Conservation (phyloP, 2,797 vertebrate genomes). For the Protosalanx chinensis region DNA sequence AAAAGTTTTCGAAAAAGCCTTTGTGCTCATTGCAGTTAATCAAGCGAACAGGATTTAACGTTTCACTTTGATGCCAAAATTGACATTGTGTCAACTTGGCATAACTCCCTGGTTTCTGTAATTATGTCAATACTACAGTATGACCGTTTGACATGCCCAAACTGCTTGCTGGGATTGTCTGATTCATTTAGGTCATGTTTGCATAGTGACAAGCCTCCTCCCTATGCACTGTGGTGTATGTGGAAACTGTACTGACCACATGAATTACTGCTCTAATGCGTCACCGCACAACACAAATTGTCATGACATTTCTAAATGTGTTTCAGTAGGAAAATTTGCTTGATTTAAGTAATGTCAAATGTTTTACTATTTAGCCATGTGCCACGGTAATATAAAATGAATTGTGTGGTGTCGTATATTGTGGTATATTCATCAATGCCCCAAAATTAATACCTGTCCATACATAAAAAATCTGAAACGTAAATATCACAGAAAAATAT, state of each 20-base stretch:
- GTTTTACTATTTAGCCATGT: background rate
- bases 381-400: background rate
- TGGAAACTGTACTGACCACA: too few species aligned
- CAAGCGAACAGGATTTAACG: too few species aligned
- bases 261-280: background rate
- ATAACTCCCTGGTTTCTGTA: background rate
- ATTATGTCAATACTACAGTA: background rate
- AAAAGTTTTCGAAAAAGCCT: too few species aligned
- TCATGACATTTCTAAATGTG: background rate
- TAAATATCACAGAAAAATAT: too few species aligned
- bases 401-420: too few species aligned
- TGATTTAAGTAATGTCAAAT: background rate
- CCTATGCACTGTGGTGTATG: background rate
- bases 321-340: background rate
- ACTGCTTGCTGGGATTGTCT: background rate
- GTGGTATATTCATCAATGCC: too few species aligned
- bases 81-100: background rate
- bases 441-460: too few species aligned
- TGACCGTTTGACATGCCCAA: background rate
- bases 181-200: constrained; percentile 1
- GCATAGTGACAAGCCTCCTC: background rate
- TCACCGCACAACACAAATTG: background rate
- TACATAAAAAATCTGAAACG: too few species aligned
- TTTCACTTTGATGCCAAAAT: background rate
- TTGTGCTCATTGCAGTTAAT: too few species aligned